phyloP scores from a whole-genome alignment of 2,113 vertebrate genomes.

The Ictidomys tridecemlineatus region DNA sequence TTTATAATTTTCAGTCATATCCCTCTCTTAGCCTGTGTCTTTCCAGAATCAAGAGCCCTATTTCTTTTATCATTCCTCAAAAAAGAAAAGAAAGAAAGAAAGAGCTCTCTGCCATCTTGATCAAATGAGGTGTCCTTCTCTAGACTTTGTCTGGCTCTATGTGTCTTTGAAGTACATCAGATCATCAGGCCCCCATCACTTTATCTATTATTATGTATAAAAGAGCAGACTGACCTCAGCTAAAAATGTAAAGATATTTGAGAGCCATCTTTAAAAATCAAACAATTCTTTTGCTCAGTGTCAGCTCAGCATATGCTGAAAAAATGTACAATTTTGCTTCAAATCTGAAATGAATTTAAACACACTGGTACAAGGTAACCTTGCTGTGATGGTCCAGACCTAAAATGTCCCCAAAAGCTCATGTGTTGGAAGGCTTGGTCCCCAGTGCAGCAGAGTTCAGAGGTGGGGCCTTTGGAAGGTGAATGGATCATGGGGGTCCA shows the following conservation, averaged over 20 bases:
- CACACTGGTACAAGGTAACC: not conserved
- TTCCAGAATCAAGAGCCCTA: conserved; percentile 59
- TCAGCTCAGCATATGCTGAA: conserved; percentile 9
- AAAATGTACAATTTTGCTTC: not conserved
- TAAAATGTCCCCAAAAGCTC: not conserved
- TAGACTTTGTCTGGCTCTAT: conserved; percentile 56
- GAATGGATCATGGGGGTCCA: not conserved
- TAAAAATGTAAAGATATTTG: conserved; percentile 59
- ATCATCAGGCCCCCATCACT: not conserved
- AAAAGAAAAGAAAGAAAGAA: not conserved
- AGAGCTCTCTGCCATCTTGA: not conserved
- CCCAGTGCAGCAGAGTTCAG: not conserved
- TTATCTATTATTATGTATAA: conserved; percentile 51
- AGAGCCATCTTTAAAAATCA: conserved; percentile 56
- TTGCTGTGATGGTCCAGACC: not conserved
- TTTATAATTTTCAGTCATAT: conserved; percentile 67
- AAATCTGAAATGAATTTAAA: conserved; percentile 57
- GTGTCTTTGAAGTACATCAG: conserved; percentile 57
- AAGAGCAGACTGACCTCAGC: conserved; percentile 52
- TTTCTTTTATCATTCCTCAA: conserved; percentile 72
- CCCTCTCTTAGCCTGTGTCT: conserved; percentile 42
- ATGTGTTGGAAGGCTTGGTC: not conserved
- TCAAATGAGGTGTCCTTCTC: conserved; percentile 49
- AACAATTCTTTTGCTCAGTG: conserved; percentile 31
- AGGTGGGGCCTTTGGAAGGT: not conserved